A percentile compares a stretch with the other conserved stretches of the same genome.
These are phyloP conservation scores for Burhinus bistriatus DNA, from an alignment of 2,113 vertebrate genomes.

Conservation along the genomic window DNA sequence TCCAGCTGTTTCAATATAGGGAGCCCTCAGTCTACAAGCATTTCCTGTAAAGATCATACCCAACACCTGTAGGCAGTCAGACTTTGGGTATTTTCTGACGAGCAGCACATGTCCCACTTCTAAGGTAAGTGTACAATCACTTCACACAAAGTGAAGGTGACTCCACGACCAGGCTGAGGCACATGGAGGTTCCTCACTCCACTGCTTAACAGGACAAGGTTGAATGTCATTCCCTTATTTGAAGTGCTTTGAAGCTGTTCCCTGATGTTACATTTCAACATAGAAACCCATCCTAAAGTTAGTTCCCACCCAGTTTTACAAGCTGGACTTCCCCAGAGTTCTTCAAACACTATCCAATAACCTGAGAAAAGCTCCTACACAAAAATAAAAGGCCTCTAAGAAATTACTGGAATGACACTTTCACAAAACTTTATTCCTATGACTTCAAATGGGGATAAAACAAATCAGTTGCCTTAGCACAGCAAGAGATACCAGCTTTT, in stretches of 20 bases:
- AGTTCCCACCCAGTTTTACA: neutral
- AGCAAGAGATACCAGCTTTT: neutral
- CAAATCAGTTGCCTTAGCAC: neutral
- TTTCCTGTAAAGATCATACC: neutral
- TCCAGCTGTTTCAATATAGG: neutral
- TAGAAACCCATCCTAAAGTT: neutral
- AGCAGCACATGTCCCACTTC: neutral
- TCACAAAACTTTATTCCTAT: neutral
- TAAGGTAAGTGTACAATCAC: neutral
- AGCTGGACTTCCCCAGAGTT: neutral
- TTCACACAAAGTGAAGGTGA: neutral
- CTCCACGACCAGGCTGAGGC: neutral
- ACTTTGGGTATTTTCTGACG: neutral
- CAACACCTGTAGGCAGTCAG: neutral
- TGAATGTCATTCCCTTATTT: neutral
- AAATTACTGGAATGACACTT: neutral
- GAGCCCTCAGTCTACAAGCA: neutral
- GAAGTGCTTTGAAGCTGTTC: neutral
- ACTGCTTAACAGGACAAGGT: neutral
- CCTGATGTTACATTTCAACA: neutral
- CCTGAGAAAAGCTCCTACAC: neutral
- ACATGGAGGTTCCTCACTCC: neutral
- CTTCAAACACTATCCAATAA: neutral
- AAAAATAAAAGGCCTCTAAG: neutral
- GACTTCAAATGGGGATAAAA: neutral